These are phyloP conservation scores for Petrolisthes manimaculis DNA, from an alignment of 2,888 invertebrate species.

Conservation along the genomic window DNA sequence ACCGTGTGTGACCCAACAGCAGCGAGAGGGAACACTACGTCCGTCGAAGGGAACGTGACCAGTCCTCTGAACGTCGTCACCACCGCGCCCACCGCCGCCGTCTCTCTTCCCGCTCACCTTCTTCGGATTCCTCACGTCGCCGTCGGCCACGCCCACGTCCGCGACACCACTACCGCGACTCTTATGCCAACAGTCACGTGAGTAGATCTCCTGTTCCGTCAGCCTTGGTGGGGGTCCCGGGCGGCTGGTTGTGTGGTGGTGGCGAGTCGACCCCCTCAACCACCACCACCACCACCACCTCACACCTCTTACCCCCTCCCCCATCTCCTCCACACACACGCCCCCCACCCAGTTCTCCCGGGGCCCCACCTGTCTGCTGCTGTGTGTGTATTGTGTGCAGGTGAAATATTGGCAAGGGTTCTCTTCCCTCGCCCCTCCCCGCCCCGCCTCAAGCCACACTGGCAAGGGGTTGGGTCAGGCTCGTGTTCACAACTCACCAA, in stretches of 20 bases:
- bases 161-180: slow-evolving; percentile 61
- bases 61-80: slow-evolving; percentile 57
- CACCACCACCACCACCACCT: background rate
- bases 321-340: background rate
- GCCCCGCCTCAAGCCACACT: background rate
- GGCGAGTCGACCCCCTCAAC: background rate
- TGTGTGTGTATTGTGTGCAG: slow-evolving; percentile 1
- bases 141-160: slow-evolving; percentile 57
- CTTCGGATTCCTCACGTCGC: slow-evolving; percentile 61
- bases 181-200: slow-evolving; percentile 63
- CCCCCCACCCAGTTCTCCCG: background rate
- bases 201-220: slow-evolving; percentile 29
- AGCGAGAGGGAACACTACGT: slow-evolving; percentile 60
- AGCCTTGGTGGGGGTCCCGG: slow-evolving; percentile 42
- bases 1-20: slow-evolving; percentile 28
- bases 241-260: slow-evolving; percentile 15
- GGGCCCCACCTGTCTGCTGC: background rate
- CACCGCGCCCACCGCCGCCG: slow-evolving; percentile 57
- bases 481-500: too few species aligned
- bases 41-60: slow-evolving; percentile 51
- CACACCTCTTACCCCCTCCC: background rate
- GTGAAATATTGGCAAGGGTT: slow-evolving; percentile 7
- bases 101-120: slow-evolving; percentile 44
- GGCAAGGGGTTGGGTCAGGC: background rate
- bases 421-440: background rate